Percentiles rank a stretch among this genome's conserved stretches.
These are phyloP conservation scores for Rhinoraja longicauda DNA, from an alignment of 2,797 vertebrate genomes.

Conservation along the genomic window DNA sequence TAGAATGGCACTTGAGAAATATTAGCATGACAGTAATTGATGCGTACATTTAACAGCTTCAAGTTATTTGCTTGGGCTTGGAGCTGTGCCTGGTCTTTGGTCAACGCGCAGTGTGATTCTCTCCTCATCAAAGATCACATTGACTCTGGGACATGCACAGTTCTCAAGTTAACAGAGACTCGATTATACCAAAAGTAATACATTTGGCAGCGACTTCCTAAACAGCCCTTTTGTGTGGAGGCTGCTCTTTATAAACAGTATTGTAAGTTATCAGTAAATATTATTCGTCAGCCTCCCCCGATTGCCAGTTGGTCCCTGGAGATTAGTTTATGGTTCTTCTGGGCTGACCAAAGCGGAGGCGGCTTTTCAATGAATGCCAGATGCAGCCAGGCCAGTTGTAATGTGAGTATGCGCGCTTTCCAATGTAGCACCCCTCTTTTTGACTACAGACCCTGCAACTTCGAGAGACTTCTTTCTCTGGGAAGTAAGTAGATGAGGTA, in stretches of 20 bases:
- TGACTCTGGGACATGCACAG: not conserved
- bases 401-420: not conserved
- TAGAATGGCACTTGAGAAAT: not conserved
- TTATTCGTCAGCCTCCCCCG: constrained; percentile 29
- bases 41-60: not conserved
- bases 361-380: constrained; percentile 34
- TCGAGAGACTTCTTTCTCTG: not conserved
- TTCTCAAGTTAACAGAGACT: constrained; percentile 6
- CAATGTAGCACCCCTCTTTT: not conserved
- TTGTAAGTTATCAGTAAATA: constrained; percentile 37
- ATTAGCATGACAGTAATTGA: too few relatives aligned
- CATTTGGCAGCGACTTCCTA: not conserved
- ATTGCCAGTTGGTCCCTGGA: not conserved
- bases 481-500: not conserved
- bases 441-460: not conserved
- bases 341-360: not conserved
- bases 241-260: constrained; percentile 2
- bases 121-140: not conserved
- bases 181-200: not conserved
- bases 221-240: not conserved
- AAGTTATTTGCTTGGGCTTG: not conserved
- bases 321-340: not conserved
- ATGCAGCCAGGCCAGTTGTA: not conserved
- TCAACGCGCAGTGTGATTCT: not conserved
- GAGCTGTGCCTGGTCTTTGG: not conserved